These are phyloP conservation scores for Pogonus chalceus DNA, from an alignment of 1,140 invertebrate species.

Conservation along the genomic window DNA sequence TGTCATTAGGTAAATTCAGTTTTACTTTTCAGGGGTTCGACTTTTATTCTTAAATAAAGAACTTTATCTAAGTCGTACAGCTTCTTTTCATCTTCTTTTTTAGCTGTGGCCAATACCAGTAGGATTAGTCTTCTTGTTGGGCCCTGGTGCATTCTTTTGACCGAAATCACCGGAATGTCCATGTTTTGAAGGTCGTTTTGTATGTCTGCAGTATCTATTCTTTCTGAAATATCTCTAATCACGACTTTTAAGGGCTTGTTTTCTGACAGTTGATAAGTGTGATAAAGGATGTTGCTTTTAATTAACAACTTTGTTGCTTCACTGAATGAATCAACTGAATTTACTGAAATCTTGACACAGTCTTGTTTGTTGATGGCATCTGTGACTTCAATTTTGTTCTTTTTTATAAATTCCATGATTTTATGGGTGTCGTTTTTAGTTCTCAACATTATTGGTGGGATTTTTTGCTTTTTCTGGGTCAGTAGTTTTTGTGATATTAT, in stretches of 20 bases:
- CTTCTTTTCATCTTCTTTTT: neutral
- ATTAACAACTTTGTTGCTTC: neutral
- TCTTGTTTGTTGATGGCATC: neutral
- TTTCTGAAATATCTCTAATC: slow-evolving; percentile 11
- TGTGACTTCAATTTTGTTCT: too few relatives aligned
- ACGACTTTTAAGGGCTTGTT: slow-evolving; percentile 13
- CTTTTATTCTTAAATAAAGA: neutral
- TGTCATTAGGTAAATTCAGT: slow-evolving; percentile 14
- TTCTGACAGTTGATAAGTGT: slow-evolving; percentile 7
- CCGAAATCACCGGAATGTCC: neutral
- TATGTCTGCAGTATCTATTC: neutral
- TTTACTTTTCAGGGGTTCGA: slow-evolving; percentile 4
- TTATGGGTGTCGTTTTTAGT: too few relatives aligned
- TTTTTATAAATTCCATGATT: too few relatives aligned
- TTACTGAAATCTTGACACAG: neutral
- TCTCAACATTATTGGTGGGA: too few relatives aligned
- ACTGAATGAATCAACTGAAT: neutral
- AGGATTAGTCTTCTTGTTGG: neutral
- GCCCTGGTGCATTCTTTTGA: neutral
- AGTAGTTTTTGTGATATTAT: too few relatives aligned
- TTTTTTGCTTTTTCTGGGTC: too few relatives aligned
- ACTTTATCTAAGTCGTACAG: neutral
- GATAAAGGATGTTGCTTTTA: neutral
- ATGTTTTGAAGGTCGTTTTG: neutral
- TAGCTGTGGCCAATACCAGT: neutral